A percentile compares a stretch with the other conserved stretches of the same genome.
These are phyloP conservation scores for Campylomormyrus tamandua DNA, from an alignment of 2,113 vertebrate genomes.

Conservation along the genomic window DNA sequence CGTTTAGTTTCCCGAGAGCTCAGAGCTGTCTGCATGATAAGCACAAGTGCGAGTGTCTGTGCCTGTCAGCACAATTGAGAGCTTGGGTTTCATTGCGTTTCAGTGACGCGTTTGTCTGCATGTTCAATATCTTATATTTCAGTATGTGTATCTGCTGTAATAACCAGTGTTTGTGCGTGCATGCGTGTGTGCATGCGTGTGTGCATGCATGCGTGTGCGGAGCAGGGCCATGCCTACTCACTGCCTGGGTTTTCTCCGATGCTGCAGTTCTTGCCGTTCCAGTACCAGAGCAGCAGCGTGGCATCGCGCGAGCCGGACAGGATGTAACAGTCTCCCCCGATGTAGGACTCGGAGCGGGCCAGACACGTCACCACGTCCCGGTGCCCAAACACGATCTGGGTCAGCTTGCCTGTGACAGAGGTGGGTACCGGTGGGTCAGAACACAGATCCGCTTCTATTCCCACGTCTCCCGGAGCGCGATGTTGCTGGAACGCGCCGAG, in stretches of 20 bases:
- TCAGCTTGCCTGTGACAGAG: slow-evolving; percentile 75
- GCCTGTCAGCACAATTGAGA: neutral
- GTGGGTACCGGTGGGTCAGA: neutral
- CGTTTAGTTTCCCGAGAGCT: neutral
- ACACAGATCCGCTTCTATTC: neutral
- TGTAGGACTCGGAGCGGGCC: slow-evolving; percentile 87
- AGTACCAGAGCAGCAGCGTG: slow-evolving; percentile 94
- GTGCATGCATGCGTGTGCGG: neutral
- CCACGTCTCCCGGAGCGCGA: neutral
- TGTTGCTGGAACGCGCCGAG: no score
- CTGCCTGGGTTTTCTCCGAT: slow-evolving; percentile 83
- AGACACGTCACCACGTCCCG: slow-evolving; percentile 94
- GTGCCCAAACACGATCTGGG: slow-evolving; percentile 93
- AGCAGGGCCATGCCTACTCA: slow-evolving; percentile 47
- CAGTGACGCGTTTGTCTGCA: neutral
- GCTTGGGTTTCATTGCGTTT: neutral
- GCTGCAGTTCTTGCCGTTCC: slow-evolving; percentile 86
- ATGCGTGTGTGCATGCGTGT: neutral
- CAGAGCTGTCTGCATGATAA: neutral
- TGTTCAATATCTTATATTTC: neutral
- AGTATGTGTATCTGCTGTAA: neutral
- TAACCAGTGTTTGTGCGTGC: neutral
- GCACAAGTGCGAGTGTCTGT: neutral
- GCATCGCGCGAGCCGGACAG: slow-evolving; percentile 93
- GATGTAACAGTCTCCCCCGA: slow-evolving; percentile 93